phyloP scores from a whole-genome alignment of 2,797 vertebrate genomes.

The Selene dorsalis region DNA sequence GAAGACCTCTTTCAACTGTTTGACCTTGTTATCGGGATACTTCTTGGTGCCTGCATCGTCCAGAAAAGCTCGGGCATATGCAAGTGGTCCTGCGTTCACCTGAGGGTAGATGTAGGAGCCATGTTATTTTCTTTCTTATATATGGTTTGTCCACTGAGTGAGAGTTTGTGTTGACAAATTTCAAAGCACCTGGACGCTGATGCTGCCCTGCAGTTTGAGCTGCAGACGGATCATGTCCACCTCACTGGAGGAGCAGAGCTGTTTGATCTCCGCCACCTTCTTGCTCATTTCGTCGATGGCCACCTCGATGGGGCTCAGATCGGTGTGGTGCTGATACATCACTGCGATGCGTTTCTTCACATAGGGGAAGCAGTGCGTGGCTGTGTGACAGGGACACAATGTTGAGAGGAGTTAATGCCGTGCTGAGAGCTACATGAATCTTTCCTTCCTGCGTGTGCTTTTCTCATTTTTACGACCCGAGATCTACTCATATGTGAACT shows the following conservation, averaged over 20 bases:
- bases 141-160: background rate
- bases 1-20: conserved; percentile 96
- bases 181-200: conserved; percentile 93
- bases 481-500: background rate
- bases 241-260: conserved; percentile 92
- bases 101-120: conserved; percentile 58
- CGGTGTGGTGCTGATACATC: conserved; percentile 98
- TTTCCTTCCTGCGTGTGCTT: conserved; percentile 1
- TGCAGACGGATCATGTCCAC: conserved; percentile 99
- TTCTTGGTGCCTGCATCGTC: conserved; percentile 93
- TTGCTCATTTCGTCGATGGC: conserved; percentile 99
- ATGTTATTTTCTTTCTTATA: background rate
- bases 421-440: background rate
- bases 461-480: conserved; percentile 24
- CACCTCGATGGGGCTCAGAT: conserved; percentile 97
- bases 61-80: conserved; percentile 96
- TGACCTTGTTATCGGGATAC: conserved; percentile 98
- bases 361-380: conserved; percentile 97
- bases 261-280: conserved; percentile 93
- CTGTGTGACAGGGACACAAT: conserved; percentile 72
- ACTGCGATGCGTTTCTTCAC: conserved; percentile 97
- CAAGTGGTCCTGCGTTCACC: conserved; percentile 97
- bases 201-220: conserved; percentile 97
- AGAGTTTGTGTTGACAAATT: background rate
- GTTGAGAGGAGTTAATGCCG: background rate